Base-by-base conservation (phyloP, 2,888 invertebrate genomes). In the Carcina quercana region DNA sequence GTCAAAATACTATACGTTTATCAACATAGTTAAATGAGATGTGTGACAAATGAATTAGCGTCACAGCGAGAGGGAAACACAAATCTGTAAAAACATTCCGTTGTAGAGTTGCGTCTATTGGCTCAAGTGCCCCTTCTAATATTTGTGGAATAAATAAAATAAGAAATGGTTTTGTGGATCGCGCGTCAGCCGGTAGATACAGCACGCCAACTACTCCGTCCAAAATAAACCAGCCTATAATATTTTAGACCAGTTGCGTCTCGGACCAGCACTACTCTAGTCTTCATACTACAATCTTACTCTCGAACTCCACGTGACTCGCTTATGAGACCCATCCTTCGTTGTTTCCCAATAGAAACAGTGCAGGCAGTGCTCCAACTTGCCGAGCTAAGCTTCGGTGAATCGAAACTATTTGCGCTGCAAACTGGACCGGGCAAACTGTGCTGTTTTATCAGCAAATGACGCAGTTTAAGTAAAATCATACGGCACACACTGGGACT, bases 191-290 rank as follows among this genome's bases (percentile, higher is more conserved):
- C 51, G 52, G 53, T 62, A 67, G 65, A 67, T 67, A 68, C 61
- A 67, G 58, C 54, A 60, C 71, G 68, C 74, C 66, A 78, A 72
- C 76, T 69, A 64, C 53, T 48, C 45, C 49, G 63, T 70, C 71
- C 46, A 65, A 80, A 79, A 79, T 79, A 79, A 78, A 71, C 73
- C 54, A 26, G 43, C 57, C 59, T 68, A 62, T 62, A 62, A 67
- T 62, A 68, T 72, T 69, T 68, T 59, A 67, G 58, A n/a, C n/a
- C n/a, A n/a, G n/a, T n/a, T n/a, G n/a, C n/a, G n/a, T n/a, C n/a
- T n/a, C n/a, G n/a, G n/a, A n/a, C n/a, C n/a, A n/a, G n/a, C n/a
- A n/a, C n/a, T n/a, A n/a, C n/a, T n/a, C n/a, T n/a, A n/a, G n/a
- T n/a, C n/a, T n/a, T n/a, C n/a, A n/a, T n/a, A n/a, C n/a, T n/a